Conservation (phyloP, 2,797 vertebrate species). For the Ptychadena robeensis region DNA sequence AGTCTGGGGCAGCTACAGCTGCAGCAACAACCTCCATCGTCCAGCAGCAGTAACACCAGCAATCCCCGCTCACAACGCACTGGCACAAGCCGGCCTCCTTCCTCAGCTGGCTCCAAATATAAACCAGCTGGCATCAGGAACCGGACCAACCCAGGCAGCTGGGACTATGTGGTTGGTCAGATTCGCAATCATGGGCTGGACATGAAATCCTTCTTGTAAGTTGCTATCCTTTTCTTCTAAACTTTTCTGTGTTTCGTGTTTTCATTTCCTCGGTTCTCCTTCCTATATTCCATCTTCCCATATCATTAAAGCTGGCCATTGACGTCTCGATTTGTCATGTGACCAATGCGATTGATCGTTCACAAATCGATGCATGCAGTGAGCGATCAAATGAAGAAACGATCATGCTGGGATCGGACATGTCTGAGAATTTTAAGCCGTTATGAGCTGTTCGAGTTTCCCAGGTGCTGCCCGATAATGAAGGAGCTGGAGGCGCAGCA, state of each 20-base stretch:
- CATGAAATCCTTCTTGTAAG: conserved; percentile 99
- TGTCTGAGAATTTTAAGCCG: no score
- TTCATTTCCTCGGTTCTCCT: not conserved
- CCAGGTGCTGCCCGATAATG: no score
- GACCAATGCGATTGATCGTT: no score
- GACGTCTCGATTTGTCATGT: no score
- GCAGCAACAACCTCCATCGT: conserved; percentile 81
- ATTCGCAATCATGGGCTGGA: conserved; percentile 96
- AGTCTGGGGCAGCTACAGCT: conserved; percentile 94
- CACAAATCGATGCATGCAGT: no score
- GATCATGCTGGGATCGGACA: no score
- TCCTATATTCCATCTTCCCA: not conserved
- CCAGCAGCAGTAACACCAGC: conserved; percentile 65
- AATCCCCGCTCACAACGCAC: conserved; percentile 75
- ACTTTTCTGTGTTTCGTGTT: not conserved
- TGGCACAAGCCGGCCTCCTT: conserved; percentile 77
- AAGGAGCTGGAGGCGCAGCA: no score
- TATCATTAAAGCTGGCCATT: no score
- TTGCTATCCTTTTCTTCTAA: conserved; percentile 64
- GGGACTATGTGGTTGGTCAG: conserved; percentile 98
- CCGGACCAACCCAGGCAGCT: conserved; percentile 90
- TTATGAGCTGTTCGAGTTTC: no score
- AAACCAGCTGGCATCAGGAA: conserved; percentile 81
- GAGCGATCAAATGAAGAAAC: no score
- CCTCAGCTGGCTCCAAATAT: conserved; percentile 83